Evolutionary conservation across 2,113 vertebrate species (phyloP), one percentile per base, ranked within the genome.

Genomic region (Podocnemis expansa): DNA sequence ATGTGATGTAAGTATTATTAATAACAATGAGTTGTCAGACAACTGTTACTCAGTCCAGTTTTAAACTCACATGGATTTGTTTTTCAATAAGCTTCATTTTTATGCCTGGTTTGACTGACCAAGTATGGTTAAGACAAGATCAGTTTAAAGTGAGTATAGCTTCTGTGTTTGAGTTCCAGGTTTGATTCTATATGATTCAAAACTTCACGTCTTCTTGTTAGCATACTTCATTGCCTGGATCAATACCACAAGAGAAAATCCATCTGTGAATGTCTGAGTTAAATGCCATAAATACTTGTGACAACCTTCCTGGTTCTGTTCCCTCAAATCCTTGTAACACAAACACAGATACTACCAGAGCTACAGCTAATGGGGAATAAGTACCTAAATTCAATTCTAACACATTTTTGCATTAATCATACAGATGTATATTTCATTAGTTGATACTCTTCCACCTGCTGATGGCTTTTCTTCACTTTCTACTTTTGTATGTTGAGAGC

Each of bases 21-120:
- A 76, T n/a, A 58, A 13, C 38, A 27, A 85, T 81, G 63, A 79
- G 34, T 89, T 55, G 79, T 76, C 25, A 84, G 25, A 84, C 78
- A 78, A 78, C 2, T 54, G 7, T 80, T 92, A 43, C 90, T 87
- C 84, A 70, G 79, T 38, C 75, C 0, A 56, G 17, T 82, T 75
- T 27, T 4, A 80, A 79, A 80, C 60, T 78, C 63, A 38, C 34
- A 70, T 38, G 63, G n/a, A 0, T 55, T 54, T 43, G 24, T 75
- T 75, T 45, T 95, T 92, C 54, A 84, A 4, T 41, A 17, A 76
- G 87, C 24, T 31, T 75, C 27, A 58, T 80, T 90, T 82, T 86
- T 63, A 11, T 55, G 8, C 70, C 88, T 90, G 51, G 10, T 91
- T 94, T 91, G 24, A 16, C n/a, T 91, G 14, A 80, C 82, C 58